A percentile compares a stretch with the other conserved stretches of the same genome.
These are phyloP conservation scores for Cosmorhoe ocellata DNA, from an alignment of 2,888 invertebrate species.

Conservation along the genomic window DNA sequence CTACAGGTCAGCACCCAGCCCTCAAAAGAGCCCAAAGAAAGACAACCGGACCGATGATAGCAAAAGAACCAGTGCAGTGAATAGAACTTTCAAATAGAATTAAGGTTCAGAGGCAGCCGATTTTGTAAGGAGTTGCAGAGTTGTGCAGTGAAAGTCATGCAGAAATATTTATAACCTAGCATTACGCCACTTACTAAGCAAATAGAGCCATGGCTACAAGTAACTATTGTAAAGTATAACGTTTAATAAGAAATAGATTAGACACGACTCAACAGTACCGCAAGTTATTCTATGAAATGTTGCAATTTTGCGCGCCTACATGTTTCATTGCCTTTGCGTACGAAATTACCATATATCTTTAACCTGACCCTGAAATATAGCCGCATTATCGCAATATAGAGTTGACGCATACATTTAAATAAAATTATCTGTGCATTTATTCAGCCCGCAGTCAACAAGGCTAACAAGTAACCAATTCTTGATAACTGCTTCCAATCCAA, in stretches of 20 bases:
- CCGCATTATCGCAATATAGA: conserved; percentile 54
- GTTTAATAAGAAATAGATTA: conserved; percentile 43
- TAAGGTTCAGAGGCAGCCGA: too few species aligned
- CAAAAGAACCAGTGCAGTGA: too few species aligned
- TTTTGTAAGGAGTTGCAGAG: too few species aligned
- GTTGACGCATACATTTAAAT: conserved; percentile 65
- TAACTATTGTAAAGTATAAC: conserved; percentile 21
- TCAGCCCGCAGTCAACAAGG: conserved; percentile 60
- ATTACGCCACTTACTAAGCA: conserved; percentile 31
- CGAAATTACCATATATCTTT: conserved; percentile 26
- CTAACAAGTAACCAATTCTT: conserved; percentile 64
- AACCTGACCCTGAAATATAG: conserved; percentile 56
- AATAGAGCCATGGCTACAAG: conserved; percentile 27
- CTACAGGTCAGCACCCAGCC: too few species aligned
- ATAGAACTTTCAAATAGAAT: too few species aligned
- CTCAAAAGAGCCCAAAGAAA: too few species aligned
- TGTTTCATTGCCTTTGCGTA: conserved; percentile 14
- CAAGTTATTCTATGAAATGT: conserved; percentile 40
- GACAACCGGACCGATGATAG: too few species aligned
- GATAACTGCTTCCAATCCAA: conserved; percentile 59
- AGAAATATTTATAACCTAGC: background rate
- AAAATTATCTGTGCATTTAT: conserved; percentile 42
- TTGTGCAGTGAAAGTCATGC: too few species aligned
- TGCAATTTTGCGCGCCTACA: conserved; percentile 38
- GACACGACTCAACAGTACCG: conserved; percentile 43